Conservation (phyloP, 1,140 invertebrate species). For the Drosophila pandora region DNA sequence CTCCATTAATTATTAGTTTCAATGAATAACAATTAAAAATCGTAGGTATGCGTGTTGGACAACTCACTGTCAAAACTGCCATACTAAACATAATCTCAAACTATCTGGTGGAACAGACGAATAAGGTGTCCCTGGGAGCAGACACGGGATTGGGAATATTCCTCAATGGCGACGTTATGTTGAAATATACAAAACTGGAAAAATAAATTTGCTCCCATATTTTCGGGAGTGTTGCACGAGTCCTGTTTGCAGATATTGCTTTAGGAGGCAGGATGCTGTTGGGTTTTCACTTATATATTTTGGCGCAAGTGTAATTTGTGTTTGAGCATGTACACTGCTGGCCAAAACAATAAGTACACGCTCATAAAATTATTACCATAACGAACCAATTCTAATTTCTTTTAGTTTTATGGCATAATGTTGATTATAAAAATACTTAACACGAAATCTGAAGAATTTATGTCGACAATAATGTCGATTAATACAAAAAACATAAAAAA, state of each 20-base stretch:
- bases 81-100: constrained; percentile 56
- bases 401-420: too few relatives aligned
- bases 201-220: constrained; percentile 23
- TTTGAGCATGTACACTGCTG: constrained; percentile 4
- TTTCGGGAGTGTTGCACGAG: constrained; percentile 15
- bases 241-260: constrained; percentile 24
- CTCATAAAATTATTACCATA: too few relatives aligned
- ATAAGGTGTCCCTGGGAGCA: constrained; percentile 44
- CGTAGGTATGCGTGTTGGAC: constrained; percentile 64
- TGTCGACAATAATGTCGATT: too few relatives aligned
- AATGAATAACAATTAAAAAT: background rate
- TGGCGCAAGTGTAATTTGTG: constrained; percentile 44
- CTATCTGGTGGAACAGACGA: constrained; percentile 56
- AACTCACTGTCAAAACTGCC: constrained; percentile 63
- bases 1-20: too few relatives aligned
- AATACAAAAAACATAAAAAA: too few relatives aligned
- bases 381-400: too few relatives aligned
- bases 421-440: too few relatives aligned
- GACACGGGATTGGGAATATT: constrained; percentile 61
- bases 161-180: constrained; percentile 61
- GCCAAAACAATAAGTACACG: too few relatives aligned
- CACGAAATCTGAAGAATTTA: too few relatives aligned
- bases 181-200: constrained; percentile 63
- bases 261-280: constrained; percentile 26
- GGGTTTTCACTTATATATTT: constrained; percentile 31